Evolutionary conservation across 2,797 vertebrate species (phyloP).

Genomic region (Corythornis leucogaster): DNA sequence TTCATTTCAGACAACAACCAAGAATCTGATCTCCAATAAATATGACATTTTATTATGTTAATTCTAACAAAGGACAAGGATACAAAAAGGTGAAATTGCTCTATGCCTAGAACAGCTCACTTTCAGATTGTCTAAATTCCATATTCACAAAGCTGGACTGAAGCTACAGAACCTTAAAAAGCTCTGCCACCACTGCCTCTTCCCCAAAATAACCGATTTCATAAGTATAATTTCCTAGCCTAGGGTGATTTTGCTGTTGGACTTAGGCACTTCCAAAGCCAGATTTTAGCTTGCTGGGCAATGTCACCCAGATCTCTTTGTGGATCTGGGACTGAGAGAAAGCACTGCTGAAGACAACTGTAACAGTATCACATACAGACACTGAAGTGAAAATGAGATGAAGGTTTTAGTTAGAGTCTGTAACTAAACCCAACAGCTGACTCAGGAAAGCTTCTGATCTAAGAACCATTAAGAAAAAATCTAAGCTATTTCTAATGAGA

Average conservation of each 20-base stretch:
- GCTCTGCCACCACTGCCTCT: not conserved
- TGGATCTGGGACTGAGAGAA: not conserved
- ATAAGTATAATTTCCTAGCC: not conserved
- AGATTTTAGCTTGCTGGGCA: not conserved
- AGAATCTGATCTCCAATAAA: not conserved
- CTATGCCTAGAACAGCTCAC: not conserved
- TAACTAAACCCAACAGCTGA: not conserved
- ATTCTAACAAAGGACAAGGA: not conserved
- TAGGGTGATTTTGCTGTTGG: not conserved
- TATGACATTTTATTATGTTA: not conserved
- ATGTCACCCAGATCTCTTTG: not conserved
- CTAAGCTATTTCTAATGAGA: not conserved
- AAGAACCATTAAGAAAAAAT: not conserved
- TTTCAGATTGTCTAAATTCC: not conserved
- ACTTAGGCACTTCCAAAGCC: not conserved
- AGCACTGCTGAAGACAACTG: not conserved
- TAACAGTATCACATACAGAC: not conserved
- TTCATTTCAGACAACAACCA: not conserved
- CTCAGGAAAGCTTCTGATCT: not conserved
- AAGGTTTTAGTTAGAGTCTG: not conserved
- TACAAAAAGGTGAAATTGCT: not conserved
- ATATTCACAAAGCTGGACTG: not conserved
- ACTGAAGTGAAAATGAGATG: not conserved
- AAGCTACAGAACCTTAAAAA: not conserved
- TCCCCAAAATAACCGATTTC: not conserved